Evolutionary conservation across 2,888 invertebrate species (phyloP).

Genomic region (Hyalella azteca): DNA sequence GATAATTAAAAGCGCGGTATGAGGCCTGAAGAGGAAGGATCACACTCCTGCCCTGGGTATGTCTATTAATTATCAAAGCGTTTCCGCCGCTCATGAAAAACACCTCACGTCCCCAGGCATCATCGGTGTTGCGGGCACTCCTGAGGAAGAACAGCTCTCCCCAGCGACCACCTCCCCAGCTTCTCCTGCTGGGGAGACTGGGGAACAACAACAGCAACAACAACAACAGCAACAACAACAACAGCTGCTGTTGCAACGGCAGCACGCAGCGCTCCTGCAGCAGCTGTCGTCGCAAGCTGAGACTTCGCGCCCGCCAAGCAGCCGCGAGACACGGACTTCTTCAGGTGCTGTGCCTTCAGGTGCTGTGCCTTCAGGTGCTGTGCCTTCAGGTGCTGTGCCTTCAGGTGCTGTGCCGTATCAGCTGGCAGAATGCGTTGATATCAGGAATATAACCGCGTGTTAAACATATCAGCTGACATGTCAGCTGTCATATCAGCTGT

Average conservation of each 20-base stretch:
- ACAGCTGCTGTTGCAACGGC: background rate
- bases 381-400: too few species aligned
- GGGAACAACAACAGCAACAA: background rate
- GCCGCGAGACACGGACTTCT: background rate
- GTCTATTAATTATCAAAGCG: too few species aligned
- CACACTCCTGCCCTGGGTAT: too few species aligned
- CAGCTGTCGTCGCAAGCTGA: background rate
- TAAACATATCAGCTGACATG: too few species aligned
- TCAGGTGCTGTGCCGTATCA: too few species aligned
- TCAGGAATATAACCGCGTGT: too few species aligned
- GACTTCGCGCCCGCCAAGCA: background rate
- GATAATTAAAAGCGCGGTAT: background rate
- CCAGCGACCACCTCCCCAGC: background rate
- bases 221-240: background rate
- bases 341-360: background rate
- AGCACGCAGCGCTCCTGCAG: constrained; percentile 1
- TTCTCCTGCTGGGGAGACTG: background rate
- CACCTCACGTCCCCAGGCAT: background rate
- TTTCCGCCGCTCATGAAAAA: too few species aligned
- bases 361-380: too few species aligned
- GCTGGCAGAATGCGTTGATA: too few species aligned
- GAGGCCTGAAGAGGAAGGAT: too few species aligned
- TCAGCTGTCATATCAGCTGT: too few species aligned
- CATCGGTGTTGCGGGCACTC: constrained; percentile 37
- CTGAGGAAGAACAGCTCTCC: background rate